Evolutionary conservation across 1,140 invertebrate species (phyloP).

Genomic region (Spodoptera litura): DNA sequence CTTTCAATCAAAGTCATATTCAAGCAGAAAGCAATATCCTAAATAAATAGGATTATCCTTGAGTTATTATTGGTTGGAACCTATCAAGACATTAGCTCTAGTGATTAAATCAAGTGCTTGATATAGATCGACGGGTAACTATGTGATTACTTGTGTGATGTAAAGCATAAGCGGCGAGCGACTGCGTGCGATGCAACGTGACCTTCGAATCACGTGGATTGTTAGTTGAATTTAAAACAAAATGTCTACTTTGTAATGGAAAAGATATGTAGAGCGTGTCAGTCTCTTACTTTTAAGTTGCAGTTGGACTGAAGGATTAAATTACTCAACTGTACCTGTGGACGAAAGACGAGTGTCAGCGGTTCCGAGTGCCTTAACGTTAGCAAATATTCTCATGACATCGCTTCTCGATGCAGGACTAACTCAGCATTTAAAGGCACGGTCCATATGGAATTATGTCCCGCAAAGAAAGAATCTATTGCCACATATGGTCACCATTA

Average conservation of each 20-base stretch:
- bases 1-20: slow-evolving; percentile 48
- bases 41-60: slow-evolving; percentile 64
- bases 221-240: slow-evolving; percentile 44
- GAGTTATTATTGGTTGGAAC: slow-evolving; percentile 65
- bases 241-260: slow-evolving; percentile 32
- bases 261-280: slow-evolving; percentile 30
- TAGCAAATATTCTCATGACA: neutral
- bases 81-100: slow-evolving; percentile 68
- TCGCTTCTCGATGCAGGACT: neutral
- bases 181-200: slow-evolving; percentile 37
- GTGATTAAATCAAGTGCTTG: slow-evolving; percentile 74
- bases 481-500: slow-evolving; percentile 33
- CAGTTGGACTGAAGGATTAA: slow-evolving; percentile 5
- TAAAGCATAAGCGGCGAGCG: slow-evolving; percentile 57
- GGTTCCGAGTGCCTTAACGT: neutral
- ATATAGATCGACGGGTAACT: slow-evolving; percentile 71
- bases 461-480: slow-evolving; percentile 16
- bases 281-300: slow-evolving; percentile 18
- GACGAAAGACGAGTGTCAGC: neutral
- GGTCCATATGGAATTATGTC: neutral
- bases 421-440: neutral
- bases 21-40: slow-evolving; percentile 40
- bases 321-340: neutral
- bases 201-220: slow-evolving; percentile 37
- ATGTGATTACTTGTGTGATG: slow-evolving; percentile 50